These are phyloP conservation scores for Teleogryllus oceanicus DNA, from an alignment of 2,888 invertebrate genomes.

Conservation along the genomic window DNA sequence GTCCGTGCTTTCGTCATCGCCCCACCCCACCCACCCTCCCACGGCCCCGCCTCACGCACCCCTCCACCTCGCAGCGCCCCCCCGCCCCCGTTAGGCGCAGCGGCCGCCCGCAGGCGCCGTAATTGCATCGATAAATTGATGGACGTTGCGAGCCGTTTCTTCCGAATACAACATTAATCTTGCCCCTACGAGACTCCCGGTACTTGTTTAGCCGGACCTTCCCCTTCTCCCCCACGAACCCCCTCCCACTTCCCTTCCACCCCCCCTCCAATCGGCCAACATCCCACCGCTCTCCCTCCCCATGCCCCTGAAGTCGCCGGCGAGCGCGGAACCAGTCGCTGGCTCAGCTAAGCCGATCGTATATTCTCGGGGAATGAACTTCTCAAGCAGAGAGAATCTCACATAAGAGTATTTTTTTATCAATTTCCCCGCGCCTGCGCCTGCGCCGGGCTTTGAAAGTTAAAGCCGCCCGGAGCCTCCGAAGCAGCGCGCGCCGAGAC, in stretches of 20 bases:
- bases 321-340: not conserved
- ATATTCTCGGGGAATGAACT: not conserved
- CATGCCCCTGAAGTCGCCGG: not conserved
- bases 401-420: slow-evolving; percentile 10
- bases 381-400: slow-evolving; percentile 12
- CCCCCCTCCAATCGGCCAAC: not conserved
- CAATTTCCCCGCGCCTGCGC: not conserved
- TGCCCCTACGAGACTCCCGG: not conserved
- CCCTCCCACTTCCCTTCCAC: not conserved
- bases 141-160: not conserved
- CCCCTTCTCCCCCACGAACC: not conserved
- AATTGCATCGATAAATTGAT: slow-evolving; percentile 1
- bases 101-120: not conserved
- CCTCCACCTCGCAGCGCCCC: too few relatives aligned
- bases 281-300: not conserved
- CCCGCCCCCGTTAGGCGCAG: too few relatives aligned
- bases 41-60: too few relatives aligned
- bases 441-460: not conserved
- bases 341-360: slow-evolving; percentile 10
- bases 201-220: not conserved
- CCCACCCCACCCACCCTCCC: too few relatives aligned
- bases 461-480: not conserved
- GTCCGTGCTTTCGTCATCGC: too few relatives aligned
- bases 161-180: not conserved
- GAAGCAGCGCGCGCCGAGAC: not conserved